A percentile compares a stretch with the other conserved stretches of the same genome.
Conservation (phyloP, 2,888 invertebrate species). For the Spisula solida region DNA sequence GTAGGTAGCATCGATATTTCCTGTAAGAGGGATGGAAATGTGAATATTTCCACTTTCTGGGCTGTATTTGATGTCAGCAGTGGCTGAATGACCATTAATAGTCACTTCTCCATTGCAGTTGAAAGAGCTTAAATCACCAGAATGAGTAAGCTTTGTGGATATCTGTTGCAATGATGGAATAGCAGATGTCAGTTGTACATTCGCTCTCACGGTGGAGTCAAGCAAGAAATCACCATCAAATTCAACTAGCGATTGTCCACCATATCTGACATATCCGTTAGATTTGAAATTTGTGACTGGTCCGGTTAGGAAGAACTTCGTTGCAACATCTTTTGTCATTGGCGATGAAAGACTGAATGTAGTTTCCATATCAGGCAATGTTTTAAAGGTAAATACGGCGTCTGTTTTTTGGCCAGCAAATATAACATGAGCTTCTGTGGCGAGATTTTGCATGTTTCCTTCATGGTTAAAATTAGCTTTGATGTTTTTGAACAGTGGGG, state of each 20-base stretch:
- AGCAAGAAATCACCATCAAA: conserved; percentile 23
- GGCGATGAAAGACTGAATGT: conserved; percentile 37
- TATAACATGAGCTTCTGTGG: conserved; percentile 33
- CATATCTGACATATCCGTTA: conserved; percentile 37
- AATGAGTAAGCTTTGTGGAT: not conserved
- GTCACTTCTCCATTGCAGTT: not conserved
- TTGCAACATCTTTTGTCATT: conserved; percentile 40
- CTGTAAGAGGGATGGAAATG: not conserved
- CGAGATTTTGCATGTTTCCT: conserved; percentile 21
- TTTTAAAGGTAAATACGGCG: conserved; percentile 14
- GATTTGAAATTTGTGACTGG: conserved; percentile 27
- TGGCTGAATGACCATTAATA: not conserved
- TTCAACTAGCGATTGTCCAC: conserved; percentile 10
- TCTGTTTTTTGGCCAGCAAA: conserved; percentile 43
- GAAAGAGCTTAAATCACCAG: conserved; percentile 25
- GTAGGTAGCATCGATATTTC: conserved; percentile 23
- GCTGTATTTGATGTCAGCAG: conserved; percentile 25
- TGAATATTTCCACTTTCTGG: not conserved
- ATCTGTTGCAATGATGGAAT: conserved; percentile 17
- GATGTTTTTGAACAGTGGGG: conserved; percentile 50
- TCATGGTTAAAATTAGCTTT: conserved; percentile 48
- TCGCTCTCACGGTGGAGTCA: not conserved
- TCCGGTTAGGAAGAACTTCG: conserved; percentile 29
- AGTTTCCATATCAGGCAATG: conserved; percentile 22
- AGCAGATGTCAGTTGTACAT: not conserved